These are phyloP conservation scores for Meteorus colon DNA, from an alignment of 2,888 invertebrate species.

Conservation along the genomic window DNA sequence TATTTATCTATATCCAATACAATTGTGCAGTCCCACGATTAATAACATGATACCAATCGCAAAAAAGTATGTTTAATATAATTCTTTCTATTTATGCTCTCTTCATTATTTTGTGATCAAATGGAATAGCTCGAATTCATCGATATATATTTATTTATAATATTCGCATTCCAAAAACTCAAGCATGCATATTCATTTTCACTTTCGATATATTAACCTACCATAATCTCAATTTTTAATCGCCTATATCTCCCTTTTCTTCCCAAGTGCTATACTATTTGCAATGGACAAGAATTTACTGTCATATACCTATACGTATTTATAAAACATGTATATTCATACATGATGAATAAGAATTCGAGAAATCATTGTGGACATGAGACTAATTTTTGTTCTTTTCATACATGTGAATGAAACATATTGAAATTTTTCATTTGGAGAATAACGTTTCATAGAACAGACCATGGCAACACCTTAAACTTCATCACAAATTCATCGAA, in stretches of 20 bases:
- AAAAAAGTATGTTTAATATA: constrained; percentile 42
- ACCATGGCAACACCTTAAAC: constrained; percentile 59
- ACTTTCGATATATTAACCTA: constrained; percentile 25
- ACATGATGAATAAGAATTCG: constrained; percentile 25
- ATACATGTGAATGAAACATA: constrained; percentile 29
- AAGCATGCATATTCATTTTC: constrained; percentile 45
- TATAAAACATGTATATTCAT: constrained; percentile 28
- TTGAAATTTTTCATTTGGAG: constrained; percentile 41
- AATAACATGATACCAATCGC: constrained; percentile 42
- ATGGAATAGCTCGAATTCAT: constrained; percentile 55
- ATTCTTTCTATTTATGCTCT: constrained; percentile 28
- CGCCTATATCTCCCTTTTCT: not conserved
- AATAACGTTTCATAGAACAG: constrained; percentile 9
- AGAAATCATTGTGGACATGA: not conserved
- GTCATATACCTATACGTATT: constrained; percentile 18
- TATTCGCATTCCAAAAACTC: constrained; percentile 49
- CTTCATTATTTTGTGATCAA: constrained; percentile 52
- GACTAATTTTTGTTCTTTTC: constrained; percentile 5
- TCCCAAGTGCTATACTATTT: constrained; percentile 3
- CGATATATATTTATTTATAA: constrained; percentile 45
- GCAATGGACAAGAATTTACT: constrained; percentile 35
- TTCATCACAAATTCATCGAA: not conserved
- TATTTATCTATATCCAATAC: constrained; percentile 60
- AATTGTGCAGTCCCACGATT: constrained; percentile 66
- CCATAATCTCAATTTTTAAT: constrained; percentile 28